Evolutionary conservation across 2,888 invertebrate species (phyloP), one percentile per base, ranked within the genome.

Genomic region (Trichacis sp.): DNA sequence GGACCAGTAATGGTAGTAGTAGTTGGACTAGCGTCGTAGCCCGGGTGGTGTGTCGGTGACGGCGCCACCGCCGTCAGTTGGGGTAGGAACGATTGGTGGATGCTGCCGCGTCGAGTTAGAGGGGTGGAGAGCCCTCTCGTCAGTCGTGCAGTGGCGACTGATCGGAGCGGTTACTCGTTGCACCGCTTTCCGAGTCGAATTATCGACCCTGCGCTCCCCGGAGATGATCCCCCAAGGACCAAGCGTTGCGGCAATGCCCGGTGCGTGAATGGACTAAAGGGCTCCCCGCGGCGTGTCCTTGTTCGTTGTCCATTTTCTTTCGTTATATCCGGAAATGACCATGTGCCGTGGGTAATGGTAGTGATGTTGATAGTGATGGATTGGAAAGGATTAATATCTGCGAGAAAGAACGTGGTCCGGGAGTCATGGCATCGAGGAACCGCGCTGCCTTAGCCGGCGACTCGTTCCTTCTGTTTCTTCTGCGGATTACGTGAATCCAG

Each of bases 81-180:
- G 74, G 74, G 73, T 68, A 76, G 73, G 74, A 77, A 77, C 79
- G 81, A 81, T 78, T 73, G 79, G 78, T 71, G 80, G 68, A 65
- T 65, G 76, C 76, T 76, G 76, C 78, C 77, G 79, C 81, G 79
- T 75, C 76, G 79, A 78, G 79, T 78, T 77, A 77, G 79, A 79
- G 74, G 59, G 64, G 76, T 71, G 73, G 76, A 78, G 76, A 79
- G 80, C 81, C 72, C 68, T 75, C 74, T 73, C 81, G 76, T 79
- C 81, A 82, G 81, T 82, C 74, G 81, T 76, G 77, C 81, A 79
- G 76, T 79, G 75, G 79, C 77, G 78, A 75, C 77, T 77, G 79
- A 77, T 73, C 73, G 73, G 72, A 72, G 72, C 69, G 69, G 71
- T 64, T 53, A 46, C 55, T 38, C 51, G 69, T 56, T 65, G 59